phyloP scores from a whole-genome alignment of 2,797 vertebrate species.

The Cichlasoma orientale region DNA sequence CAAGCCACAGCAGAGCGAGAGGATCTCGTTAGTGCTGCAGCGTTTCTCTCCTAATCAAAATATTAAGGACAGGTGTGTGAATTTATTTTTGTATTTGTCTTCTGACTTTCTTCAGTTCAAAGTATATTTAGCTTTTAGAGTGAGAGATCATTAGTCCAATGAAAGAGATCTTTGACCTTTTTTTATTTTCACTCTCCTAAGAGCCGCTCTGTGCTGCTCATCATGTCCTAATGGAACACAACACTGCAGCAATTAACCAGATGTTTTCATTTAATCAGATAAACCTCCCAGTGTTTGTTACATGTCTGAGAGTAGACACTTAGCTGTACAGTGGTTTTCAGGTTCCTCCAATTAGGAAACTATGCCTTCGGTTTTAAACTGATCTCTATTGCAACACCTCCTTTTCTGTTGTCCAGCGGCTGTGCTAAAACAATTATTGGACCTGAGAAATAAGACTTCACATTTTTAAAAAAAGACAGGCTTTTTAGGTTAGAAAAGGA shows the following conservation, averaged over 20 bases:
- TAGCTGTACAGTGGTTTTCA: conserved; percentile 9
- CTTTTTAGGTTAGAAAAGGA: background rate
- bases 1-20: background rate
- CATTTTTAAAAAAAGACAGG: background rate
- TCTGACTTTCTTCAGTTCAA: conserved; percentile 21
- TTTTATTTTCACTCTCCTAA: conserved; percentile 42
- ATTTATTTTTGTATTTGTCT: background rate
- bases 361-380: background rate
- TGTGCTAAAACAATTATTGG: background rate
- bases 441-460: background rate
- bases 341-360: conserved; percentile 23
- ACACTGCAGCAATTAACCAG: conserved; percentile 66
- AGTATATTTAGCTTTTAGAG: conserved; percentile 10
- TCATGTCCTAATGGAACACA: conserved; percentile 62
- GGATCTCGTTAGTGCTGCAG: background rate
- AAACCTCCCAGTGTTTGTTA: conserved; percentile 42
- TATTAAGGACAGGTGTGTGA: background rate
- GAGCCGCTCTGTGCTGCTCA: conserved; percentile 44
- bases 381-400: background rate
- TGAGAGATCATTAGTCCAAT: conserved; percentile 43
- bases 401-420: background rate
- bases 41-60: background rate
- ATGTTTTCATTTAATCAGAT: conserved; percentile 72
- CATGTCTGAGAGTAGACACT: conserved; percentile 12
- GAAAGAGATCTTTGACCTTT: conserved; percentile 53